Evolutionary conservation across 2,113 vertebrate genomes (phyloP), one percentile per base, ranked within the genome.

Genomic region (Connochaetes taurinus): DNA sequence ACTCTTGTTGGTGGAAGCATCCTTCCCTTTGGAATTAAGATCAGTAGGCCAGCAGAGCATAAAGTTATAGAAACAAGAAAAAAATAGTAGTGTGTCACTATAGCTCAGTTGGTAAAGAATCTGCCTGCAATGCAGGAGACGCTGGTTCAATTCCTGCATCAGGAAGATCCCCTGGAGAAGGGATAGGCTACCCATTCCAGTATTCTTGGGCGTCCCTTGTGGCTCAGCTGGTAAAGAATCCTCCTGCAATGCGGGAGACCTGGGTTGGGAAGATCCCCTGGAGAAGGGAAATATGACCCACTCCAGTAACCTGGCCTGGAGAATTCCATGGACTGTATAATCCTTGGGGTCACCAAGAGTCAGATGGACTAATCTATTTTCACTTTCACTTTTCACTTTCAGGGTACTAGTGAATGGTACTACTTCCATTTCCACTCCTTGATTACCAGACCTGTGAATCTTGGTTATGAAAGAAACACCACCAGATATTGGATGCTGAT

Each of bases 221-320:
- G 64, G n/a, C 64, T 71, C 64, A 36, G n/a, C 64, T 71, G 64
- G 64, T 71, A 71, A 71, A 71, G 64, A 21, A 71, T 71, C 64
- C 17, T 36, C 64, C n/a, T 21, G 64, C 17, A 21, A 36, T 21
- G 64, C 0, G 0, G 64, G 64, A 71, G 64, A 71, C n/a, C 9
- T 71, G 64, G 64, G n/a, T 71, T 36, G 64, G 64, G 9, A 36
- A 21, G 9, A 71, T 36, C 9, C n/a, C n/a, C 64, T 71, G n/a
- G 17, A 71, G n/a, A 36, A 11, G 64, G n/a, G 64, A 36, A 36
- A 71, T 36, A 71, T 0, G 9, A 36, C n/a, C 4, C 17, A 36
- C n/a, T 21, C 64, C 4, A 71, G n/a, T 71, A 71, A 11, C 64
- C 64, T 71, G 64, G 64, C n/a, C 64, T 71, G 9, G n/a, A 71